phyloP scores from a whole-genome alignment of 2,888 invertebrate genomes.

The Cantharis nigra region DNA sequence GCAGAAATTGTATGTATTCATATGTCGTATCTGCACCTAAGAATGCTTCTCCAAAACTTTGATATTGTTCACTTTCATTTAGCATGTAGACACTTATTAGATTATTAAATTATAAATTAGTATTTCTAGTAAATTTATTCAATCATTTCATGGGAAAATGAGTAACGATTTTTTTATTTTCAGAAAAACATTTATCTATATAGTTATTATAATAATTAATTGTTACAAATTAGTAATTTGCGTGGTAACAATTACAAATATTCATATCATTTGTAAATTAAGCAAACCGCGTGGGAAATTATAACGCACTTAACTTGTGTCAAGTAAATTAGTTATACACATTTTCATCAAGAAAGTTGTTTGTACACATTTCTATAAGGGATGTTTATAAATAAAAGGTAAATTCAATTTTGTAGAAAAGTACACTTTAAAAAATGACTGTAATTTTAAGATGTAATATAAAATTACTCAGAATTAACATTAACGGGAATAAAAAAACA shows the following conservation, averaged over 20 bases:
- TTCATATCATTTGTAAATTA: neutral
- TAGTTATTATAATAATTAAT: too few relatives aligned
- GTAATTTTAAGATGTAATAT: too few relatives aligned
- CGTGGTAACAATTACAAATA: neutral
- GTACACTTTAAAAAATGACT: too few relatives aligned
- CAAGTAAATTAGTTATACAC: neutral
- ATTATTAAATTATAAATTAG: neutral
- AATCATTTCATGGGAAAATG: neutral
- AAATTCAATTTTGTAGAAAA: neutral
- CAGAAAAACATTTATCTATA: neutral
- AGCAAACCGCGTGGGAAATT: neutral
- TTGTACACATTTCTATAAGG: neutral
- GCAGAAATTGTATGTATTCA: too few relatives aligned
- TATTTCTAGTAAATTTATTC: neutral
- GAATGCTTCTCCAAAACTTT: too few relatives aligned
- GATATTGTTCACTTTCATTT: neutral
- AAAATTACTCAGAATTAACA: too few relatives aligned
- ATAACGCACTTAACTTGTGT: neutral
- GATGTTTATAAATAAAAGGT: neutral
- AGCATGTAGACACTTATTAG: neutral
- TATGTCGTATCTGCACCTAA: too few relatives aligned
- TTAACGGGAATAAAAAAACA: too few relatives aligned
- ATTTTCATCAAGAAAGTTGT: neutral
- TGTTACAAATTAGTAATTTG: neutral
- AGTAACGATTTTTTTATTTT: neutral